Conservation (phyloP, 2,797 vertebrate species). For the Phoxinus dragarum region DNA sequence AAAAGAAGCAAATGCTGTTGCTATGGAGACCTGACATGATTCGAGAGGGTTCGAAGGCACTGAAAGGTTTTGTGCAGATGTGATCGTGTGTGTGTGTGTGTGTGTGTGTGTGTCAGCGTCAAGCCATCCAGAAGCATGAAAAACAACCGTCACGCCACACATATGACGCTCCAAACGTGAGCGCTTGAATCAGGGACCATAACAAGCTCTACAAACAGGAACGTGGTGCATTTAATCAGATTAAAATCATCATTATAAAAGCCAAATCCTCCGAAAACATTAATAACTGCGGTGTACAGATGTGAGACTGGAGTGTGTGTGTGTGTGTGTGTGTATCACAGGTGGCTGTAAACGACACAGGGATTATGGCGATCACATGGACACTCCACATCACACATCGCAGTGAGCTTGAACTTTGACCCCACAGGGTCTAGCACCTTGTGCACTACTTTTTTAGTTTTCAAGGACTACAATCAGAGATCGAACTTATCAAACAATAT, state of each 20-base stretch:
- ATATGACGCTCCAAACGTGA: neutral
- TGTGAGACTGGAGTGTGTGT: neutral
- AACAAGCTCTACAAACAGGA: neutral
- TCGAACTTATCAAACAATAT: too few relatives aligned
- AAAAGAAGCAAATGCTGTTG: conserved; percentile 54
- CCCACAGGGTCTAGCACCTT: neutral
- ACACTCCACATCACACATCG: neutral
- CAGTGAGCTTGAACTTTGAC: neutral
- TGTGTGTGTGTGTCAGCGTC: neutral
- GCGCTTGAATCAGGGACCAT: neutral
- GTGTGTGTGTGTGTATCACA: neutral
- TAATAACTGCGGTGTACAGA: neutral
- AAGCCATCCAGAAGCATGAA: neutral
- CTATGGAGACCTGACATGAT: conserved; percentile 65
- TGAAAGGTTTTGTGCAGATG: conserved; percentile 10
- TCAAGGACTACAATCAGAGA: too few relatives aligned
- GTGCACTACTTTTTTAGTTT: too few relatives aligned
- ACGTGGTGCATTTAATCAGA: conserved; percentile 7
- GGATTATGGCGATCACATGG: neutral
- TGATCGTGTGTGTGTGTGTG: neutral
- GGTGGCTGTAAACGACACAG: neutral
- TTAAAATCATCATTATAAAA: conserved; percentile 21
- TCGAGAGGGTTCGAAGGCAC: neutral
- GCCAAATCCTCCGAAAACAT: conserved; percentile 19
- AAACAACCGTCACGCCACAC: neutral